Base-by-base conservation (phyloP, 2,888 invertebrate genomes). In the Drosophila peninsularis region DNA sequence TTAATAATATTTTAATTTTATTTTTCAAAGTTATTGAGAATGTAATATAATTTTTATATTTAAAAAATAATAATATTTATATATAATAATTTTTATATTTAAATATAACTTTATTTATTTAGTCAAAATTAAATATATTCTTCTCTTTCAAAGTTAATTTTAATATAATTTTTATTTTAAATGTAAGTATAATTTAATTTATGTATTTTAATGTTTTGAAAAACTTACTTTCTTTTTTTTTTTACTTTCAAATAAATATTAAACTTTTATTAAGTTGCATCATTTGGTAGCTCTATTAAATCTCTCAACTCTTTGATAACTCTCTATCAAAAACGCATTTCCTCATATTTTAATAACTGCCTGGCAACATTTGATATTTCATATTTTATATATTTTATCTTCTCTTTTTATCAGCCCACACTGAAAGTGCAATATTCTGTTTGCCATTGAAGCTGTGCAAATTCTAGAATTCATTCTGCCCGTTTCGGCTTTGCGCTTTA, bases 401-500 rank as follows among this genome's bases (percentile, higher is more conserved):
- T 41, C 11, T 17, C 17, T 7, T 13, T 32, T 17, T n/a, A 19
- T 32, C 19, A 49, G 1, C 2, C 1, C 3, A 14, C 1, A 3
- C 13, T 14, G 21, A 11, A 42, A 52, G 65, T 78, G 42, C 32
- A 49, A 62, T 66, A 69, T 69, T 52, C 34, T 50, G 37, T 47
- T 66, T 45, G 24, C 55, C 42, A 57, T 55, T 63, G 39, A 36
- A 58, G 41, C 17, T 52, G 32, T 57, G 41, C 17, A 27, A 56
- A 50, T 47, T 44, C n/a, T 19, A 21, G 14, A 6, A 13, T 34
- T 64, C 44, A 19, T 45, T 10, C 45, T 10, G 1, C 10, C 27
- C 27, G 47, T 41, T 55, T 49, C 27, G 55, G 41, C 52, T 19
- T 41, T 49, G 42, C 62, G 60, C 73, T 73, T 66, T 49, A 62